Percentiles rank a stretch among this genome's conserved stretches.
These are phyloP conservation scores for Lochmaea crataegi DNA, from an alignment of 2,888 invertebrate genomes.

Conservation along the genomic window DNA sequence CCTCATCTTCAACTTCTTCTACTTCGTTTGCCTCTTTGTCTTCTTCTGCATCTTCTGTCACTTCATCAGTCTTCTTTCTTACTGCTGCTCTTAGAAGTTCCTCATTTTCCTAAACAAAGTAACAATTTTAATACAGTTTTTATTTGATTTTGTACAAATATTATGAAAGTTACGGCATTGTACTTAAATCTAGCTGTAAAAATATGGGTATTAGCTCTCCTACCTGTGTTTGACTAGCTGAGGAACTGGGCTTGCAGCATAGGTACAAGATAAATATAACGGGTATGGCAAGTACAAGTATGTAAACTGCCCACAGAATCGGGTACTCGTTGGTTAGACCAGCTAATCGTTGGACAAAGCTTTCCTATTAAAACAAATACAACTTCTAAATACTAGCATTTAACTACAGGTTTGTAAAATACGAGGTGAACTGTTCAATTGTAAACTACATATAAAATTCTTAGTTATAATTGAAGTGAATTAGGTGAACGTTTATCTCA, in stretches of 20 bases:
- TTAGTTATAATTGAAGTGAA: too few species aligned
- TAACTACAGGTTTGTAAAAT: neutral
- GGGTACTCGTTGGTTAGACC: conserved; percentile 86
- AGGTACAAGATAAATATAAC: conserved; percentile 84
- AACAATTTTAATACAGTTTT: neutral
- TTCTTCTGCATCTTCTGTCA: conserved; percentile 72
- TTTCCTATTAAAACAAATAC: conserved; percentile 73
- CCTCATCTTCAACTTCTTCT: conserved; percentile 58
- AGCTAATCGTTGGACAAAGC: conserved; percentile 79
- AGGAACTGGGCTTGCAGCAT: conserved; percentile 74
- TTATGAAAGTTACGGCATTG: neutral
- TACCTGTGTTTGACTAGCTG: conserved; percentile 42
- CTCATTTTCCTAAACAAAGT: conserved; percentile 62
- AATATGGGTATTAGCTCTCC: neutral
- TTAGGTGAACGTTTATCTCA: neutral
- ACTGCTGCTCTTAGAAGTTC: conserved; percentile 66
- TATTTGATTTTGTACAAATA: too few species aligned
- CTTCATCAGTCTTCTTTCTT: conserved; percentile 80
- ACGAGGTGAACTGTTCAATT: neutral
- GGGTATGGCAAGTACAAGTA: conserved; percentile 81
- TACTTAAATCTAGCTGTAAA: neutral
- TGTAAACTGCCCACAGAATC: conserved; percentile 90
- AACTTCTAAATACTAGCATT: conserved; percentile 27
- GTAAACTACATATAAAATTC: neutral
- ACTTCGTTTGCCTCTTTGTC: conserved; percentile 60